Percentiles rank a stretch among this genome's conserved stretches.
phyloP scores from a whole-genome alignment of 2,113 vertebrate genomes.

The Peromyscus polionotus region DNA sequence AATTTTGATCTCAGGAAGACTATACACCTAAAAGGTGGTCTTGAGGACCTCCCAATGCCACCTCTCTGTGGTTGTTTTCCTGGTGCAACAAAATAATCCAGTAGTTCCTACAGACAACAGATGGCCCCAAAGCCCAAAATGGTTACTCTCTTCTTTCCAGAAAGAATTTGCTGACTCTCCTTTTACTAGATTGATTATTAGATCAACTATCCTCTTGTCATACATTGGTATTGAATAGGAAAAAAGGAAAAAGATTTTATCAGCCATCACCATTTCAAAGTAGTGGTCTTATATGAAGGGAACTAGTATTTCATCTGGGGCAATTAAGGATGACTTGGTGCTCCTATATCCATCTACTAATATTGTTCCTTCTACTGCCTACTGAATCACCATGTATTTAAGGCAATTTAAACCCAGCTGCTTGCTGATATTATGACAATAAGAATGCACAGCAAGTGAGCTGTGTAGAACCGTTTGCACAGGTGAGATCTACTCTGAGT shows the following conservation, averaged over 20 bases:
- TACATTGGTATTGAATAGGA: constrained; percentile 27
- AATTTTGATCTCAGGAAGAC: neutral
- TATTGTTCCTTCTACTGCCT: constrained; percentile 54
- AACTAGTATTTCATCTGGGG: constrained; percentile 43
- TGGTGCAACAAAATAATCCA: neutral
- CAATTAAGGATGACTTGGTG: constrained; percentile 57
- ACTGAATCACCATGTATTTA: constrained; percentile 62
- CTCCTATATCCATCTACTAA: constrained; percentile 65
- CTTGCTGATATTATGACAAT: neutral
- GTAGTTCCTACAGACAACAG: neutral
- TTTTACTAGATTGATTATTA: constrained; percentile 4
- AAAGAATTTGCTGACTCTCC: neutral
- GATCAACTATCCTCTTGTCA: constrained; percentile 13
- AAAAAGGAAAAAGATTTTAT: constrained; percentile 22
- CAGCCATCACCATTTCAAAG: constrained; percentile 59
- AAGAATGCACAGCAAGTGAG: neutral
- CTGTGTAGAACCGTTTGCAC: constrained; percentile 31
- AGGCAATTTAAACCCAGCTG: constrained; percentile 59
- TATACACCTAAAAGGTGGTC: neutral
- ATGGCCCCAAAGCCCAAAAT: neutral
- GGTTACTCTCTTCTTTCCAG: neutral
- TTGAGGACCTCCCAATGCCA: neutral
- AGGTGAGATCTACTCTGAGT: neutral
- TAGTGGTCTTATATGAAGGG: constrained; percentile 53
- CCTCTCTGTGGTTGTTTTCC: neutral